Evolutionary conservation across 2,113 vertebrate genomes (phyloP).

Genomic region (Pristiophorus japonicus): DNA sequence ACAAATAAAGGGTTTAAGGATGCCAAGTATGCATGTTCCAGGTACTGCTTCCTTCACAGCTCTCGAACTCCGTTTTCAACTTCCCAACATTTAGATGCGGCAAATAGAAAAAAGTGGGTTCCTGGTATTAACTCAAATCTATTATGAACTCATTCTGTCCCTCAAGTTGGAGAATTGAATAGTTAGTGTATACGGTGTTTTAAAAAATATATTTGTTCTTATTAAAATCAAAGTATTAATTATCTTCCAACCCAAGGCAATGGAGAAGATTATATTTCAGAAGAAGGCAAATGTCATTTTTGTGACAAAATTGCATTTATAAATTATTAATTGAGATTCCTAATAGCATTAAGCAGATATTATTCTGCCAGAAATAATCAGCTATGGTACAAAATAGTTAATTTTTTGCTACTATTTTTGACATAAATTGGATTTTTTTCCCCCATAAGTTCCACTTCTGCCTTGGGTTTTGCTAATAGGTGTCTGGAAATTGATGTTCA

Average conservation of each 20-base stretch:
- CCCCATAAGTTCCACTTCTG: not conserved
- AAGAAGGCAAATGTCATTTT: not conserved
- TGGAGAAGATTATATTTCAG: not conserved
- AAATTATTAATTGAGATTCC: not conserved
- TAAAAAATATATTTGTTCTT: not conserved
- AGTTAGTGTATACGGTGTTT: not conserved
- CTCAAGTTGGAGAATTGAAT: not conserved
- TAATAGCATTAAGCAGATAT: not conserved
- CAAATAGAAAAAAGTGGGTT: not conserved
- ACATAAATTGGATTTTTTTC: not conserved
- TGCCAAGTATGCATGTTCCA: conserved; percentile 12
- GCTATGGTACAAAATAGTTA: not conserved
- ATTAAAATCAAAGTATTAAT: not conserved
- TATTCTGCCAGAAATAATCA: not conserved
- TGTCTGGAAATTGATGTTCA: not conserved
- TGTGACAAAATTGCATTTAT: not conserved
- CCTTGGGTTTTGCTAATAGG: not conserved
- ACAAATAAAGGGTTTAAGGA: conserved; percentile 48
- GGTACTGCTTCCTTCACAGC: not conserved
- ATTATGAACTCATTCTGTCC: not conserved
- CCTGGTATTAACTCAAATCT: not conserved
- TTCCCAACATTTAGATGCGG: not conserved
- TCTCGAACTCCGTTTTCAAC: not conserved
- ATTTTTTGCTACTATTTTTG: not conserved
- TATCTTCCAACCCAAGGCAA: not conserved